Conservation (phyloP, 30 jellyfish, hydroid and myxozoan genomes). For the Aurelia aurita complex sp. Pacific region DNA sequence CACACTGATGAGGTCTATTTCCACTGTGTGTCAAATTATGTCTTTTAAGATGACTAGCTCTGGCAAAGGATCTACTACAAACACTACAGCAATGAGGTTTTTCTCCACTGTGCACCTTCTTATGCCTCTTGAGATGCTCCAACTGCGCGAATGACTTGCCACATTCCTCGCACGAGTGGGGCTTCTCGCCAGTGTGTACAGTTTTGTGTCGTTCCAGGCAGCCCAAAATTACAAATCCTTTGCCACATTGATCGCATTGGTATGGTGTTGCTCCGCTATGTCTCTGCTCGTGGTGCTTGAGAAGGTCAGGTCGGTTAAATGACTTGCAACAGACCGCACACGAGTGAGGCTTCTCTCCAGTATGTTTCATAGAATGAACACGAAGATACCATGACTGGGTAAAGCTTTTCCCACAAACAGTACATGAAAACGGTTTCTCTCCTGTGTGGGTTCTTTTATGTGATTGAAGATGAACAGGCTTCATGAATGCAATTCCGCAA, state of each 20-base stretch:
- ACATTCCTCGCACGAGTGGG: neutral
- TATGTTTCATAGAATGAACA: neutral
- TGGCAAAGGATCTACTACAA: neutral
- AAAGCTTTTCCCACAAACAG: slow-evolving; percentile 8
- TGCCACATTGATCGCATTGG: slow-evolving; percentile 11
- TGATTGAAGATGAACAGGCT: neutral
- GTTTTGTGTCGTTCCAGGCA: neutral
- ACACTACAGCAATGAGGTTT: neutral
- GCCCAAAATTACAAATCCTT: neutral
- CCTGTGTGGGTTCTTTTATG: slow-evolving; percentile 5
- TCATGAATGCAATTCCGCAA: slow-evolving; percentile 2
- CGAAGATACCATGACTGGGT: neutral
- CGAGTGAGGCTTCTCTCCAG: slow-evolving; percentile 20
- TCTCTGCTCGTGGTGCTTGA: slow-evolving; percentile 9
- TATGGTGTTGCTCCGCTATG: slow-evolving; percentile 15
- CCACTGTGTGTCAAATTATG: too few relatives aligned
- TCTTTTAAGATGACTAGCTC: too few relatives aligned
- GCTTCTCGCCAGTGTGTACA: slow-evolving; percentile 7
- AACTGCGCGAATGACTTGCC: neutral
- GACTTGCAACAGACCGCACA: slow-evolving; percentile 3
- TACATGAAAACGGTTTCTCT: slow-evolving; percentile 5
- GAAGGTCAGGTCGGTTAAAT: neutral
- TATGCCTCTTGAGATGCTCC: neutral
- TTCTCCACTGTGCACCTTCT: slow-evolving; percentile 10
- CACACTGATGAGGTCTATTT: too few relatives aligned